Conservation (phyloP, 2,113 vertebrate species). For the Plectropomus leopardus region DNA sequence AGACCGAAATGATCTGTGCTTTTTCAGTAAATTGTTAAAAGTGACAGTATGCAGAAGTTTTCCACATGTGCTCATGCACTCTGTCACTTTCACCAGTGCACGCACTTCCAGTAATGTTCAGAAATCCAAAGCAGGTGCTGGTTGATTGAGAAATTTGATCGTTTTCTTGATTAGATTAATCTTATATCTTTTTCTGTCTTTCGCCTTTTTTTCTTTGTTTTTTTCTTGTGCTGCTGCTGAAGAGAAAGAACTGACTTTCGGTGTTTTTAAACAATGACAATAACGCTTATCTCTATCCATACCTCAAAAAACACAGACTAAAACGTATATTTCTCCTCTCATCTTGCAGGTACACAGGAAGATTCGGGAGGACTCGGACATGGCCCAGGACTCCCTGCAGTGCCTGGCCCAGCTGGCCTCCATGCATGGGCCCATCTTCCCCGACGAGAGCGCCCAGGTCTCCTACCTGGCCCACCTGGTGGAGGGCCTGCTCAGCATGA, state of each 20-base stretch:
- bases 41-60: constrained; percentile 11
- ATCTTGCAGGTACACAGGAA: constrained; percentile 95
- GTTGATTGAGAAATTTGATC: neutral
- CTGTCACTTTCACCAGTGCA: neutral
- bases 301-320: neutral
- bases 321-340: neutral
- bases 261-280: no score
- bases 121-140: neutral
- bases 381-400: constrained; percentile 99
- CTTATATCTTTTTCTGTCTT: no score
- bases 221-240: no score
- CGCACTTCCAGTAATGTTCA: neutral
- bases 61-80: constrained; percentile 5
- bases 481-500: constrained; percentile 97
- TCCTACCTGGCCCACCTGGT: constrained; percentile 98
- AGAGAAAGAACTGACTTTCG: no score
- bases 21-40: constrained; percentile 1
- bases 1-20: constrained; percentile 8
- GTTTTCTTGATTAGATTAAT: neutral
- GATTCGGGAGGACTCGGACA: constrained; percentile 98
- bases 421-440: constrained; percentile 96
- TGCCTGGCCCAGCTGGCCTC: constrained; percentile 98
- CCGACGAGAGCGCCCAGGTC: constrained; percentile 95
- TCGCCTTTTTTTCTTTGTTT: no score
- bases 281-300: no score